A percentile compares a stretch with the other conserved stretches of the same genome.
Conservation (phyloP, 2,113 vertebrate genomes). For the Edolisoma coerulescens region DNA sequence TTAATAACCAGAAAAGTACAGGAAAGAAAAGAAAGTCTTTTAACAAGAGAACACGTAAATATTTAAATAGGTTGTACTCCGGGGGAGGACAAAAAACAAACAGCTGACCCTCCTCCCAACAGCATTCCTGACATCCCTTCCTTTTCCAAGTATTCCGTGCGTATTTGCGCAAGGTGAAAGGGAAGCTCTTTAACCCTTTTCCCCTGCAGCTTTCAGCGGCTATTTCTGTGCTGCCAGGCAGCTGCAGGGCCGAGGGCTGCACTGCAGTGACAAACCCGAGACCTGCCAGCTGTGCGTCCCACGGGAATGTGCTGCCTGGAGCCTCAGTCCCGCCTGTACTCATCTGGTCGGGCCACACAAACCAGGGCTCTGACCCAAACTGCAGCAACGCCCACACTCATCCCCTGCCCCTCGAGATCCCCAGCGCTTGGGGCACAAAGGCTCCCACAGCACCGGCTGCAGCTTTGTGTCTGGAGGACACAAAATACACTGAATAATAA, state of each 20-base stretch:
- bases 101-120: background rate
- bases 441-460: background rate
- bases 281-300: background rate
- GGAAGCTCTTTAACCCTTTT: slow-evolving; percentile 20
- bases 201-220: background rate
- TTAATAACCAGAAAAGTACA: background rate
- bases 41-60: slow-evolving; percentile 21
- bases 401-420: too few species aligned
- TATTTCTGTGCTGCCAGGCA: background rate
- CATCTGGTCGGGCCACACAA: background rate
- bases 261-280: background rate
- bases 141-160: background rate
- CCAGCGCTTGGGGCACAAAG: background rate
- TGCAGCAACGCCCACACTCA: background rate
- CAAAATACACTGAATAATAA: background rate
- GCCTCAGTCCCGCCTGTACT: accelerated
- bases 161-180: background rate
- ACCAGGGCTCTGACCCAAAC: background rate
- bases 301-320: background rate
- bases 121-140: background rate
- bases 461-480: background rate
- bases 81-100: slow-evolving; percentile 45
- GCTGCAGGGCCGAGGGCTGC: background rate
- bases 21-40: background rate
- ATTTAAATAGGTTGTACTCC: slow-evolving; percentile 39